phyloP scores from a whole-genome alignment of 2,113 vertebrate genomes.

The Leptocoma aspasia region DNA sequence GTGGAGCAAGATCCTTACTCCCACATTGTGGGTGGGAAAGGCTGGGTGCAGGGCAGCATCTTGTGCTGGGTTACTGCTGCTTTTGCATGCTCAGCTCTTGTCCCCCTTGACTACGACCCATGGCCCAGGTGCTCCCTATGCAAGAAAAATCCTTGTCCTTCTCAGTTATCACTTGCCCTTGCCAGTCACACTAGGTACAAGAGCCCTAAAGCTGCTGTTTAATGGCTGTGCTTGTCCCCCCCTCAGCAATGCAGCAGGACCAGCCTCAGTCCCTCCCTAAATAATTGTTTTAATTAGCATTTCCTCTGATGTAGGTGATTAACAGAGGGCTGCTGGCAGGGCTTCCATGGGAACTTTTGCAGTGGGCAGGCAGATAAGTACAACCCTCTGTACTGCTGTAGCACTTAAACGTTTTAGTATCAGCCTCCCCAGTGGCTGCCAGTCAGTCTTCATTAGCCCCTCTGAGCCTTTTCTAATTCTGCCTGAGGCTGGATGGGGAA shows the following conservation, averaged over 20 bases:
- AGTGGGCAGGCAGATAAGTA: background rate
- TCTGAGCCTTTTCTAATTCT: background rate
- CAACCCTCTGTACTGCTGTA: background rate
- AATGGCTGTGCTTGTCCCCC: background rate
- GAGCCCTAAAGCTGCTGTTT: background rate
- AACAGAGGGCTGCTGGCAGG: background rate
- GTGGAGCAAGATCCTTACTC: background rate
- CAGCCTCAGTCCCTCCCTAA: background rate
- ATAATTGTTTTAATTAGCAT: conserved; percentile 24
- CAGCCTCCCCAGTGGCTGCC: background rate
- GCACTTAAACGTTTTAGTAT: background rate
- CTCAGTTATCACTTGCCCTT: background rate
- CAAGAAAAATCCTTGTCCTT: background rate
- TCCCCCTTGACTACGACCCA: background rate
- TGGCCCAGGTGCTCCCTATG: background rate
- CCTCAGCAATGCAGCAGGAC: background rate
- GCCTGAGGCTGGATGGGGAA: background rate
- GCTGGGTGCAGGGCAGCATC: background rate
- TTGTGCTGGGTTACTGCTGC: background rate
- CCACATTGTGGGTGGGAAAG: background rate
- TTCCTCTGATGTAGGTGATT: conserved; percentile 17
- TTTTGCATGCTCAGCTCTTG: background rate
- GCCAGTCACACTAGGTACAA: background rate
- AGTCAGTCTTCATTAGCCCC: background rate
- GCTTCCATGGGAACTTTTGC: background rate